Evolutionary conservation across 2,888 invertebrate species (phyloP), one percentile per base, ranked within the genome.

Genomic region (Cetonia aurata): DNA sequence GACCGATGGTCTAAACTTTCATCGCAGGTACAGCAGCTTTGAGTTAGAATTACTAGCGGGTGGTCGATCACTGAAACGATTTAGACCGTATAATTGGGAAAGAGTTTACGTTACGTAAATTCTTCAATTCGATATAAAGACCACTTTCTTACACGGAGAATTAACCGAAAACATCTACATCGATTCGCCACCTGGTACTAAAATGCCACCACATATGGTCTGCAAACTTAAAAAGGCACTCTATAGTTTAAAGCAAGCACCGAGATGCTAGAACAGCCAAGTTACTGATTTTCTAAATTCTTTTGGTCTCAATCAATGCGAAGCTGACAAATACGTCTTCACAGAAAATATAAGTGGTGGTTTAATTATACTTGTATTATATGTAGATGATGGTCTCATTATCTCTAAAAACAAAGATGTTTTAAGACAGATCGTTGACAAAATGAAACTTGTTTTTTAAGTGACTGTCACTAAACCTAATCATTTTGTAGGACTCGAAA

Each of bases 211-310:
- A n/a, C n/a, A 66, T 2, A 46, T 70, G 15, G 80, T 81, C 1
- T 83, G 82, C 67, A 76, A 75, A 41, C 73, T 83, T n/a, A 73
- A 74, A 6, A 76, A 75, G 66, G 77, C 79, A 55, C 44, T 83
- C n/a, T 83, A 83, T 74, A 82, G 82, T 3, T 73, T 83, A 1
- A 82, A 82, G 69, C 82, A 82, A 69, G 75, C 80, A 6, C 76
- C 81, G 9, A 69, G 82, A 65, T 76, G 76, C 42, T 83, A 82
- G 81, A 79, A 82, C 71, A 59, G 73, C 25, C 71, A 73, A 17
- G 78, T 82, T 65, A 74, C 71, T 13, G 57, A 73, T 10, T 77
- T 78, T 56, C 57, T 81, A 74, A 48, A 76, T 70, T 42, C 15
- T 13, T 41, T 31, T 31, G 48, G 50, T 33, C 33, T 75, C 33